Conservation (phyloP, 2,888 invertebrate species). For the Bellardia pandia region DNA sequence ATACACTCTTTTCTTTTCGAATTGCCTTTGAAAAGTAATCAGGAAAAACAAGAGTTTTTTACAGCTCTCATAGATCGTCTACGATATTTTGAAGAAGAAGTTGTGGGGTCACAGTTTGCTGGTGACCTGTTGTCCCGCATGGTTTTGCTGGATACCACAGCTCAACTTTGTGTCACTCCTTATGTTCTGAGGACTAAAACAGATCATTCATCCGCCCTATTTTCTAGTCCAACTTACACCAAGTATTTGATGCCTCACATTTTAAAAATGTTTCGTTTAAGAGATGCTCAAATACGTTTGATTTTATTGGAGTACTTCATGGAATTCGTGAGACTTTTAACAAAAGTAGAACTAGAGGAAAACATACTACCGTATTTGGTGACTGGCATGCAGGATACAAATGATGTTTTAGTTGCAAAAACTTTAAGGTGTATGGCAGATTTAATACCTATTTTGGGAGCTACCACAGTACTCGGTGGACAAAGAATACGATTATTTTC, state of each 20-base stretch:
- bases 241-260: slow-evolving; percentile 91
- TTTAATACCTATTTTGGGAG: slow-evolving; percentile 92
- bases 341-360: slow-evolving; percentile 89
- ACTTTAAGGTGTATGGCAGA: slow-evolving; percentile 93
- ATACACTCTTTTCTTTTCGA: slow-evolving; percentile 93
- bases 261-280: slow-evolving; percentile 92
- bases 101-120: slow-evolving; percentile 92
- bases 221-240: slow-evolving; percentile 88
- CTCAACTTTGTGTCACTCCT: slow-evolving; percentile 85
- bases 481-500: slow-evolving; percentile 92
- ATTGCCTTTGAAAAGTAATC: slow-evolving; percentile 90
- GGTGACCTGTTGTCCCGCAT: slow-evolving; percentile 92
- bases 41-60: slow-evolving; percentile 92
- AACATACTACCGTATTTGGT: slow-evolving; percentile 94
- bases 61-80: slow-evolving; percentile 88
- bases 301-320: slow-evolving; percentile 91
- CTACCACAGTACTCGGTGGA: slow-evolving; percentile 93
- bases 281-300: slow-evolving; percentile 92
- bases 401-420: slow-evolving; percentile 92
- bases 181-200: slow-evolving; percentile 85
- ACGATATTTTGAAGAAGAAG: slow-evolving; percentile 90
- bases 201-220: slow-evolving; percentile 86
- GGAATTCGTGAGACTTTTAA: slow-evolving; percentile 90
- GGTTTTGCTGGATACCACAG: slow-evolving; percentile 92
- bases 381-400: slow-evolving; percentile 93